Base-by-base conservation (phyloP, 2,113 vertebrate species). In the Lophius piscatorius region DNA sequence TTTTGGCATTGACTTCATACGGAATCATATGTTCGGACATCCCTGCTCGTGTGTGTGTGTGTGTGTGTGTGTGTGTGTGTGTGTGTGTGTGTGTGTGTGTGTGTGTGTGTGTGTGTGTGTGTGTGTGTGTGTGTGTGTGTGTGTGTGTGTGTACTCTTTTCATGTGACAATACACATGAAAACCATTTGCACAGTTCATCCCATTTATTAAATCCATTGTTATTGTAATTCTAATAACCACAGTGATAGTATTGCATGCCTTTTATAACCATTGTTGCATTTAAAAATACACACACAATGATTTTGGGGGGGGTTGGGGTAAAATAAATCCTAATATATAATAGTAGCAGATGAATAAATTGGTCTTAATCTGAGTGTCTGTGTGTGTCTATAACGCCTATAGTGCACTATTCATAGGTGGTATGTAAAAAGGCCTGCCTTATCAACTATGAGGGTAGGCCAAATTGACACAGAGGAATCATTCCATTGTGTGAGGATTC, bases 381-480 rank as follows among this genome's bases (percentile, higher is more conserved):
- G 57, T 63, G 74, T 74, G 60, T 68, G 49, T 74, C 16, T 70
- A 44, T 76, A 62, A 65, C 59, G 36, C 60, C 60, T 70, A 76
- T 71, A 85, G 73, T 78, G 78, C 14, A 2, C 54, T 75, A 84
- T 88, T 89, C 88, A 86, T 84, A 80, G 81, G 76, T 73, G 73
- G 41, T 86, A 83, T 84, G 83, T 83, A 86, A 81, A 87, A 84
- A 78, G 57, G 70, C 44, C 35, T 1, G 34, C 31, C 64, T 84
- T 87, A 88, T 88, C 84, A 82, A 66, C 85, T 79, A 86, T 85
- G 74, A 70, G 80, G 63, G 78, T 80, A 84, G 62, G 65, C 83
- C 82, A 79, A 85, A 87, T 85, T 80, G 83, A 89, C 82, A 79
- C 74, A 84, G 78, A 85, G 88, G 78, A 86, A 87, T 87, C 79